These are phyloP conservation scores for Caenorhabditis sp. DNA, from an alignment of 2,888 invertebrate genomes.

Conservation along the genomic window DNA sequence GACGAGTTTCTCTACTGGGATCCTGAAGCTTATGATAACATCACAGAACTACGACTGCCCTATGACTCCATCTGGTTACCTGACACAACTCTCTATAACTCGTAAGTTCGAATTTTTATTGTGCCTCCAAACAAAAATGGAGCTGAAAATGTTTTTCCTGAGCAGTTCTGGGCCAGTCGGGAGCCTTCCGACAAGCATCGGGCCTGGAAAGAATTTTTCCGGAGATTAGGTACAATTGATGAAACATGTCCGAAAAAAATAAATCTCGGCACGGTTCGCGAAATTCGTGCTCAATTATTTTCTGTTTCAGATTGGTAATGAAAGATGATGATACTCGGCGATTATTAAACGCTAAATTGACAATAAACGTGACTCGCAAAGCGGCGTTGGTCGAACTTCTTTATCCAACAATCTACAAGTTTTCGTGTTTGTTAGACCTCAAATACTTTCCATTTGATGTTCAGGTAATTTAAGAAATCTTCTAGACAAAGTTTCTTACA, in stretches of 20 bases:
- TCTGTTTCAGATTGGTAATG: constrained; percentile 68
- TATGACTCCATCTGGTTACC: constrained; percentile 68
- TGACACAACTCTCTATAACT: constrained; percentile 68
- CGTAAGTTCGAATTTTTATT: constrained; percentile 21
- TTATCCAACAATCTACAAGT: constrained; percentile 70
- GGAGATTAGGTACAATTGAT: too few species aligned
- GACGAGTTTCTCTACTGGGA: constrained; percentile 69
- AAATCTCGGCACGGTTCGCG: too few species aligned
- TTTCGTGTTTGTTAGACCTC: constrained; percentile 64
- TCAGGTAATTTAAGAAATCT: constrained; percentile 42
- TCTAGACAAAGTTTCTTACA: constrained; percentile 8
- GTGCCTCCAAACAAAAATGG: constrained; percentile 1
- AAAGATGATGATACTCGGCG: constrained; percentile 68
- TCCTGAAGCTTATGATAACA: constrained; percentile 63
- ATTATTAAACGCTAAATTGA: constrained; percentile 66
- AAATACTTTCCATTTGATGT: constrained; percentile 68
- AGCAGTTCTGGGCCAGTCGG: too few species aligned
- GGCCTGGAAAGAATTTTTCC: too few species aligned
- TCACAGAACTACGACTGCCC: constrained; percentile 65
- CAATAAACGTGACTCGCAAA: constrained; percentile 55
- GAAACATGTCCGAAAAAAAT: too few species aligned
- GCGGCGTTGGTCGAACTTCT: constrained; percentile 59
- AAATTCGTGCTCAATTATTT: too few species aligned
- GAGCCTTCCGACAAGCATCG: too few species aligned
- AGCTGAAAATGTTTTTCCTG: too few species aligned